phyloP scores from a whole-genome alignment of 1,140 invertebrate genomes.

The Harlomillsia oculata region DNA sequence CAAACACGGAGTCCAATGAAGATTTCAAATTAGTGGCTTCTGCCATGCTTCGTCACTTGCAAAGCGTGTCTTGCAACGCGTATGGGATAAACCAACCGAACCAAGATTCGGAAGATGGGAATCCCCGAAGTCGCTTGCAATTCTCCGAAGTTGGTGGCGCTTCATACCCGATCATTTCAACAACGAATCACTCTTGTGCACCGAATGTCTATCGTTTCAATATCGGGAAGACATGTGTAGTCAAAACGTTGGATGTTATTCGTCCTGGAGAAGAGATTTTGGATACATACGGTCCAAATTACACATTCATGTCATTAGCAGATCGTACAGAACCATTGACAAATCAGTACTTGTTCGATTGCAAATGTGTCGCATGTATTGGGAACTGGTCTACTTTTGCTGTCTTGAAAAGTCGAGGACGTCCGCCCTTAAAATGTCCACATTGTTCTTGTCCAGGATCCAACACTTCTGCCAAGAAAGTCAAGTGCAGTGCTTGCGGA shows the following conservation, averaged over 20 bases:
- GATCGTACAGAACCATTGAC: slow-evolving; percentile 42
- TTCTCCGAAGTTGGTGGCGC: slow-evolving; percentile 47
- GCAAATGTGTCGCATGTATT: slow-evolving; percentile 47
- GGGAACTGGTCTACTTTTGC: slow-evolving; percentile 43
- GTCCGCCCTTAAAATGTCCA: not conserved
- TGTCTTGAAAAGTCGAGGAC: not conserved
- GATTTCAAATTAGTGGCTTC: slow-evolving; percentile 40
- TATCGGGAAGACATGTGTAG: slow-evolving; percentile 41
- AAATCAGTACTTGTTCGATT: slow-evolving; percentile 51
- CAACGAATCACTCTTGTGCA: slow-evolving; percentile 47
- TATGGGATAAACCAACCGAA: slow-evolving; percentile 55
- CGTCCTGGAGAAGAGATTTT: slow-evolving; percentile 47
- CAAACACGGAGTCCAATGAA: not conserved
- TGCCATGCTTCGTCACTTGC: slow-evolving; percentile 47
- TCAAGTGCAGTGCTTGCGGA: slow-evolving; percentile 5
- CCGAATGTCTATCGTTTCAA: slow-evolving; percentile 25
- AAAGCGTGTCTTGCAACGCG: slow-evolving; percentile 54
- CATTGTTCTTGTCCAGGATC: not conserved
- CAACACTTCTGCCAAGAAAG: not conserved
- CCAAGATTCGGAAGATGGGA: slow-evolving; percentile 44
- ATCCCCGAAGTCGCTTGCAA: slow-evolving; percentile 25
- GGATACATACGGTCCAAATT: slow-evolving; percentile 54
- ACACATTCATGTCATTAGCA: slow-evolving; percentile 40
- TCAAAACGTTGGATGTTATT: slow-evolving; percentile 45
- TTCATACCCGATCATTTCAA: slow-evolving; percentile 52